Evolutionary conservation across 2,797 vertebrate species (phyloP), one percentile per base, ranked within the genome.

Genomic region (Lagocephalus sceleratus): DNA sequence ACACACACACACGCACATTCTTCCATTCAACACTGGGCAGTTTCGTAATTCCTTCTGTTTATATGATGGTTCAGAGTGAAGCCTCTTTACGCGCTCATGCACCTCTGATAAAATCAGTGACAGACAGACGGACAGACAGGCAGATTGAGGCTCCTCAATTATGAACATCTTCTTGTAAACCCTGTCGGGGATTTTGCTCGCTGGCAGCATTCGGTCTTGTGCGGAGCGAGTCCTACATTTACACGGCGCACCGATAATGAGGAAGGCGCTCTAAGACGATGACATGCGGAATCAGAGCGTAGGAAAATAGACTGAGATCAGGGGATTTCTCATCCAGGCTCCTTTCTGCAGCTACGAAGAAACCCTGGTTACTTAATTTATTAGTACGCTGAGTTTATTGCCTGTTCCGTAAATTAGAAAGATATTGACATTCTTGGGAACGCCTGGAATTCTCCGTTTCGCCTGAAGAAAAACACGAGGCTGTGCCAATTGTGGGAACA

Each of bases 31-130:
- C n/a, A n/a, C n/a, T n/a, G n/a, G n/a, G n/a, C n/a, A n/a, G n/a
- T n/a, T n/a, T n/a, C n/a, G n/a, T n/a, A n/a, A n/a, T n/a, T 83
- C 73, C 58, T 60, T 48, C 35, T 82, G 73, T 87, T 86, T 85
- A 80, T 78, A 54, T 81, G 71, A 78, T n/a, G 81, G 78, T 60
- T 65, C 55, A 20, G 66, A 76, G 71, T 79, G 71, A 78, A 15
- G 38, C 41, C 51, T 10, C 9, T 45, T 15, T 4, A 42, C 16
- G 17, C 39, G 23, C 8, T 46, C 20, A 61, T 0, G 19, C 11
- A 60, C 16, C 39, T 16, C 2, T 44, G 42, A 44, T 19, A 44
- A 44, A 20, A 14, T 35, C 32, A 14, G 12, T 35, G 39, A 29
- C 39, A 39, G 16, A 54, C 20, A 43, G 20, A 43, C 41, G 26